Base-by-base conservation (phyloP, 2,113 vertebrate species). In the Ploceus nigricollis region DNA sequence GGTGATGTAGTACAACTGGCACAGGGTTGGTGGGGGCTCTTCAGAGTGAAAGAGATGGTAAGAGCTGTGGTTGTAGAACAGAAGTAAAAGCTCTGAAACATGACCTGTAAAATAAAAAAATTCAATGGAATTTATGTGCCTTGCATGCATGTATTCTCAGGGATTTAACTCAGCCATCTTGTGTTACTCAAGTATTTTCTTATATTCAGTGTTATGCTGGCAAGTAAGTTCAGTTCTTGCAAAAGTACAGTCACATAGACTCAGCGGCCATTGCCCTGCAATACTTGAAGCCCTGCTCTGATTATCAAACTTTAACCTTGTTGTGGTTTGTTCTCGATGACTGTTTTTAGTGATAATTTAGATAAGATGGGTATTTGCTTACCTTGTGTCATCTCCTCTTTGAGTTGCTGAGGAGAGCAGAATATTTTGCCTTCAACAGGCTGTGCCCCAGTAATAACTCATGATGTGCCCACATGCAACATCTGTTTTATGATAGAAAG, bases 281-380 rank as follows among this genome's bases (percentile, higher is more conserved):
- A 6, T 91, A 58, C 25, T 65, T 61, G 11, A 76, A 84, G 50
- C 50, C 30, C 47, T 65, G 22, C 25, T 91, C 8, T 58, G n/a
- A 19, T 37, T 66, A 48, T 81, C 53, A 54, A 1, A 91, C 71
- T 78, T 95, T 27, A 73, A 68, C 93, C 75, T 22, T 42, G 33
- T 58, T 82, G 28, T 48, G 15, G 51, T 68, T 85, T 93, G 53
- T 72, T 85, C 75, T 89, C 51, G 64, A 37, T 78, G 35, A 30
- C 50, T 84, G 1, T 44, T 57, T 84, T 45, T 54, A 56, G 0
- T 15, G 69, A 25, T 66, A 57, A 85, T n/a, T 65, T 69, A 91
- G 91, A 84, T 80, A 86, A 77, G 66, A 2, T 35, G 30, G 25
- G 35, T 95, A 71, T 61, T 82, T 65, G 42, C 71, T 94, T 93